A percentile compares a stretch with the other conserved stretches of the same genome.
Evolutionary conservation across 2,888 invertebrate species (phyloP).

Genomic region (Diadromus collaris): DNA sequence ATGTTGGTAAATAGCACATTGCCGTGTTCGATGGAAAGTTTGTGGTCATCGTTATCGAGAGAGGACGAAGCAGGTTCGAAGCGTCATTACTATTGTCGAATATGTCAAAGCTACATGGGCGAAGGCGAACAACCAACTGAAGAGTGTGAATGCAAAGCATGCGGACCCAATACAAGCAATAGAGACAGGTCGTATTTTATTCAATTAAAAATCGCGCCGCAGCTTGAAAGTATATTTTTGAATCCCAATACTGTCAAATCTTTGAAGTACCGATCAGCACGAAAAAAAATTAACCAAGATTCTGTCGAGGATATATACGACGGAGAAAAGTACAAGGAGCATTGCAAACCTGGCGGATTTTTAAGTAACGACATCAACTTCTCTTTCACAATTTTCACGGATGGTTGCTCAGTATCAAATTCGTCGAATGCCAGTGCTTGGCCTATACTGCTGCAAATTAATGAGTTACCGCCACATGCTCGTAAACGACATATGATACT

Average conservation of each 20-base stretch:
- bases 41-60: slow-evolving; percentile 19
- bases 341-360: slow-evolving; percentile 37
- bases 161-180: slow-evolving; percentile 1
- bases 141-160: slow-evolving; percentile 17
- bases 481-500: slow-evolving; percentile 52
- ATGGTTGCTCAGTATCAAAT: slow-evolving; percentile 40
- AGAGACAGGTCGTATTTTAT: slow-evolving; percentile 11
- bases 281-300: slow-evolving; percentile 32
- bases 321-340: slow-evolving; percentile 39
- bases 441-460: slow-evolving; percentile 51
- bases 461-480: slow-evolving; percentile 54
- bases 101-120: slow-evolving; percentile 11
- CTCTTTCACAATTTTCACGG: slow-evolving; percentile 40
- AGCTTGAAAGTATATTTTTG: slow-evolving; percentile 24
- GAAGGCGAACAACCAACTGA: not conserved
- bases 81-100: slow-evolving; percentile 13
- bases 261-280: slow-evolving; percentile 41
- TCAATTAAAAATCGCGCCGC: slow-evolving; percentile 6
- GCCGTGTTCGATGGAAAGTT: not conserved
- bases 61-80: not conserved
- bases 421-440: slow-evolving; percentile 50
- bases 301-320: slow-evolving; percentile 52
- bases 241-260: slow-evolving; percentile 8
- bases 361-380: slow-evolving; percentile 43
- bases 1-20: not conserved